Percentiles rank a stretch among this genome's conserved stretches.
These are phyloP conservation scores for Sceliomorpha sp. DNA, from an alignment of 2,888 invertebrate genomes.

Conservation along the genomic window DNA sequence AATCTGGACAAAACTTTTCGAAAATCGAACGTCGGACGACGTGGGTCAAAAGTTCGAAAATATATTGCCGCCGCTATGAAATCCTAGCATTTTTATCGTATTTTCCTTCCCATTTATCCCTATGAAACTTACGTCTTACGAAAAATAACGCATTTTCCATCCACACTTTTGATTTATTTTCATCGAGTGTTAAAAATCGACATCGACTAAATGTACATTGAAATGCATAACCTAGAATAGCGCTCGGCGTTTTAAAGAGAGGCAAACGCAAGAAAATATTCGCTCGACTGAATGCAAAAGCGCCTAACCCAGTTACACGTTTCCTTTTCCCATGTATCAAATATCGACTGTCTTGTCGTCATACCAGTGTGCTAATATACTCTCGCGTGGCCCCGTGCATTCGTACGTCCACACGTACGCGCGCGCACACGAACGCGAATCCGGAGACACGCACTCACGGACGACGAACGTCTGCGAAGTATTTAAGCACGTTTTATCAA, in stretches of 20 bases:
- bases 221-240: constrained; percentile 11
- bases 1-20: too few species aligned
- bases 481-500: constrained; percentile 56
- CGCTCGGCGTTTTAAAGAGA: constrained; percentile 15
- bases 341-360: constrained; percentile 20
- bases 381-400: constrained; percentile 33
- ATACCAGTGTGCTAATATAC: constrained; percentile 17
- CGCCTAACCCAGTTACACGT: constrained; percentile 39
- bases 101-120: too few species aligned
- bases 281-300: constrained; percentile 26
- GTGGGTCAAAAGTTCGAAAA: too few species aligned
- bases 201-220: constrained; percentile 13
- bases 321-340: constrained; percentile 46
- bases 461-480: constrained; percentile 19
- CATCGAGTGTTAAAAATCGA: constrained; percentile 7
- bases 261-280: constrained; percentile 29
- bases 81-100: too few species aligned
- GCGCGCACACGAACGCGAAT: constrained; percentile 23
- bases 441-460: constrained; percentile 10
- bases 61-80: too few species aligned
- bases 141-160: too few species aligned
- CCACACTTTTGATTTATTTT: too few species aligned
- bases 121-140: too few species aligned
- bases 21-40: too few species aligned
- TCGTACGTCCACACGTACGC: constrained; percentile 4